Evolutionary conservation across 1,140 invertebrate species (phyloP).

Genomic region (Eurosta solidaginis): DNA sequence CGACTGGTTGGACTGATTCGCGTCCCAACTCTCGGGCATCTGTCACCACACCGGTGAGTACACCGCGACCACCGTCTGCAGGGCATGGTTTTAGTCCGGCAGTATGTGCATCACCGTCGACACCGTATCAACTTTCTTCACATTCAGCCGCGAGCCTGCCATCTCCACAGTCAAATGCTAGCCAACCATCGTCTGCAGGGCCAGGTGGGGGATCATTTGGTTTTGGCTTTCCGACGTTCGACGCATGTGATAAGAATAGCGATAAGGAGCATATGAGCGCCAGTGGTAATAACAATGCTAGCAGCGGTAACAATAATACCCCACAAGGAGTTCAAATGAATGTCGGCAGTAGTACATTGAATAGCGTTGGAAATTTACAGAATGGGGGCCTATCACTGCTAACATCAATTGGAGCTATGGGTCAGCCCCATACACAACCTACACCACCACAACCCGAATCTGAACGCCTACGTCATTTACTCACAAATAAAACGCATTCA

Average conservation of each 20-base stretch:
- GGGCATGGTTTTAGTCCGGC: conserved; percentile 59
- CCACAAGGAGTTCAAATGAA: background rate
- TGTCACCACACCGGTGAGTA: conserved; percentile 56
- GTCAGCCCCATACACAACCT: conserved; percentile 33
- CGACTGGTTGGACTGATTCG: conserved; percentile 54
- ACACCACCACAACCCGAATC: conserved; percentile 58
- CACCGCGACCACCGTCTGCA: conserved; percentile 53
- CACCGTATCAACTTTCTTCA: conserved; percentile 55
- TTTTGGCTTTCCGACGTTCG: conserved; percentile 50
- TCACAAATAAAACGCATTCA: conserved; percentile 64
- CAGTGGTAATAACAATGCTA: conserved; percentile 45
- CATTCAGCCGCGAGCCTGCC: conserved; percentile 56
- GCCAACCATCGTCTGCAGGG: conserved; percentile 48
- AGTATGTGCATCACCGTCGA: conserved; percentile 55
- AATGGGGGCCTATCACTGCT: conserved; percentile 38
- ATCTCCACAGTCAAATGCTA: conserved; percentile 60
- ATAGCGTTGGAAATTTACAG: conserved; percentile 32
- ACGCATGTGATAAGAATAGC: conserved; percentile 35
- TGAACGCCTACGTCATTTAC: conserved; percentile 69
- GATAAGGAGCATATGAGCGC: conserved; percentile 50
- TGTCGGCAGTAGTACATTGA: conserved; percentile 5
- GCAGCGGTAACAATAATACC: conserved; percentile 60
- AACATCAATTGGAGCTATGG: background rate
- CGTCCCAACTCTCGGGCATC: conserved; percentile 57
- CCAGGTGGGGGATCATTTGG: conserved; percentile 41